Base-by-base conservation (phyloP, 2,888 invertebrate genomes). In the Eupithecia insigniata region DNA sequence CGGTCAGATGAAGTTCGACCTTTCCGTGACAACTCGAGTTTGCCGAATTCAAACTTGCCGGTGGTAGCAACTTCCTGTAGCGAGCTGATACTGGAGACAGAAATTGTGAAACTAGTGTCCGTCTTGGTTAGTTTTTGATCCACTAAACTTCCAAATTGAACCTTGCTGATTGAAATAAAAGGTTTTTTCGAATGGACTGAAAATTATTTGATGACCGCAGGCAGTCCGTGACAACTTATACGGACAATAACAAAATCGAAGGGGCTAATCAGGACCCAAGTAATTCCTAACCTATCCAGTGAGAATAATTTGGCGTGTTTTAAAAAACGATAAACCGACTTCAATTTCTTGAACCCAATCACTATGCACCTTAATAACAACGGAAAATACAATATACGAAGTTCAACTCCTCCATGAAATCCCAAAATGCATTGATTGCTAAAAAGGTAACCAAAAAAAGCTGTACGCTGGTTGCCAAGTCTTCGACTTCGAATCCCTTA, bases 21-120 rank as follows among this genome's bases (percentile, higher is more conserved):
- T 30, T 60, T 30, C 83, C 82, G 80, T 86, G 86, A 84, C 87
- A 84, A 84, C 83, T 87, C 86, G 83, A 85, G 83, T 83, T 83
- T 26, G 26, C 26, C 55, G 55, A 74, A 73, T 72, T 70, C 76
- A 65, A 78, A 78, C 76, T 79, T 77, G 71, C 74, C 71, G 65
- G 76, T 73, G 76, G 76, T 76, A 76, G 75, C 74, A 79, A 79
- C 76, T 78, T 79, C 72, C 69, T 76, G 74, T 58, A 74, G 76
- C 74, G 67, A 72, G 69, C 72, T 71, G 71, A 70, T 70, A 70
- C 70, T 71, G 39, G 61, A 66, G 68, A 64, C 67, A 22, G 61
- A 66, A 62, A 69, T 65, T 22, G 22, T 26, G 55, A 72, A 16
- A 60, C 58, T 8, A 18, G 60, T 1, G 60, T 60, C 30, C 12